Evolutionary conservation across 1,140 invertebrate genomes (phyloP), one percentile per base, ranked within the genome.

Genomic region (Helicoverpa armigera): DNA sequence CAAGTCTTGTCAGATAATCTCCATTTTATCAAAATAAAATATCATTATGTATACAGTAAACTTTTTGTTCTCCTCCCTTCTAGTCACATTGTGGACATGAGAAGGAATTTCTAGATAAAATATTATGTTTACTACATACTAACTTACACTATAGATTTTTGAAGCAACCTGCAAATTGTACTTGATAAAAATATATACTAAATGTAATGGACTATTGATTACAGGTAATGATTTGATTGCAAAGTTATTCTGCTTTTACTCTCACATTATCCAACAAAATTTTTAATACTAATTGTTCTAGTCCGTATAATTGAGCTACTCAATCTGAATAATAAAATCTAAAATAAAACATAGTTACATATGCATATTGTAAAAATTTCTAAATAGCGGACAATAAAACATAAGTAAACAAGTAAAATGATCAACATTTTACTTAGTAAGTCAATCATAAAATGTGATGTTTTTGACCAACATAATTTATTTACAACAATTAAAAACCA

Each of bases 151-250:
- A 76, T 79, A 85, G 84, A 89, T 86, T 83, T 90, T 83, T 80
- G 58, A 85, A 86, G 82, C 84, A 86, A 88, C 79, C 82, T 81
- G 82, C 79, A 81, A 86, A 89, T 93, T 93, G 91, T 93, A 93
- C 93, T 94, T 91, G 89, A 85, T 82, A 85, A 85, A 88, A 87
- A 79, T 74, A 74, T 70, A 80, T 80, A 72, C 67, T 61, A 53
- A 70, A 16, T 69, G 78, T 63, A 73, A 16, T 73, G 75, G 75
- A 79, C 65, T 69, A 69, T 79, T 79, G 76, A 51, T 70, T 29
- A 70, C 23, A 73, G 54, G 35, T 43, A 43, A 43, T 53, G 78
- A 61, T 69, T 70, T 61, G 77, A 79, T 86, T 78, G 86, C 89
- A 89, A 93, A 92, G 61, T 61, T 70, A 53, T 31, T 35, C 58